Evolutionary conservation across 2,113 vertebrate species (phyloP), one percentile per base, ranked within the genome.

Genomic region (Anoura caudifer): DNA sequence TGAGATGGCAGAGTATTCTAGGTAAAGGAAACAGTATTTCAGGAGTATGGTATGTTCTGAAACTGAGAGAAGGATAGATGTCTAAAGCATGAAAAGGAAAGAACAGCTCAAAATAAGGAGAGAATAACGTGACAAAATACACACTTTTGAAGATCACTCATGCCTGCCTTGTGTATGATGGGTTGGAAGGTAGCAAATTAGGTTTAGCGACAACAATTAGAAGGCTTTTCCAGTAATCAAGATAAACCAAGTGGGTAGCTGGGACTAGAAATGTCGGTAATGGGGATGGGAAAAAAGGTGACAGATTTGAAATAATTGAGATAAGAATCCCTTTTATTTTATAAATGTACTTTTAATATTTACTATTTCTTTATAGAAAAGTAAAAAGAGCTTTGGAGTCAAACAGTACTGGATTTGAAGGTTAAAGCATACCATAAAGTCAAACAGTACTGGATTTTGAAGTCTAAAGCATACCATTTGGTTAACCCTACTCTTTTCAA

Each of bases 351-450:
- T 76, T 88, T 96, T 86, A 85, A 69, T 45, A 95, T 3, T 59
- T 52, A 56, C 24, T 69, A 61, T 95, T 75, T 95, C 86, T 90
- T 95, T 54, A 65, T 4, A 81, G 47, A 81, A 85, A 95, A 81
- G 36, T 56, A 70, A 90, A 86, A 92, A 67, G 7, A 96, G 38
- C 26, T 75, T 67, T 90, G 41, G 33, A 85, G 22, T 85, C 65
- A 80, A 87, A 36, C 5, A 67, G 33, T 65, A 79, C 38, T 96
- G 24, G 43, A 80, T 89, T 79, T 24, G 22, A 24, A 56, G 26
- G 14, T 12, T 88, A 87, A 70, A 22, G 14, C 28, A 61, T 45
- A 77, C 7, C 36, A 83, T 69, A 17, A 52, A 85, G 20, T 85
- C 63, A 80, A 87, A 36, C 7, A 67, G 33, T 65, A 80, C 41